These are phyloP conservation scores for Ormyrus rosae DNA, from an alignment of 2,888 invertebrate species.

Conservation along the genomic window DNA sequence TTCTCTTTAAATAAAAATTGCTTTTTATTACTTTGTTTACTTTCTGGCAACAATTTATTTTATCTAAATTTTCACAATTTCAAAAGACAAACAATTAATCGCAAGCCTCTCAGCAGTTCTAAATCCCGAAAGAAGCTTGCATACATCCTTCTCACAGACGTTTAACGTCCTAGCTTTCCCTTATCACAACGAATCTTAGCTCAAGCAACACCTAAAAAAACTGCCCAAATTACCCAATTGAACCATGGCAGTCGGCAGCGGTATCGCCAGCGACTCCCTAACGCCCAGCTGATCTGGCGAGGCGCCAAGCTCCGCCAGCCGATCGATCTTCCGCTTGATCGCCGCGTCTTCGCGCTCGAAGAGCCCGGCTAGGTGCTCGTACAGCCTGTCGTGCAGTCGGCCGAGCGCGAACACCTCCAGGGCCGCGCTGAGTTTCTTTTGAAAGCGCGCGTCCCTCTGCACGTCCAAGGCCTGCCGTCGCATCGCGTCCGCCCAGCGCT, in stretches of 20 bases:
- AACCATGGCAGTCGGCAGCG: constrained; percentile 76
- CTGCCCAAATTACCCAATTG: constrained; percentile 67
- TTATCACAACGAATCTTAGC: no score
- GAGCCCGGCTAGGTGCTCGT: constrained; percentile 67
- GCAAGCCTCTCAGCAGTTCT: no score
- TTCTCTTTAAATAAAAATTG: no score
- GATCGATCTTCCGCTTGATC: constrained; percentile 71
- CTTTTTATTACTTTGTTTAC: no score
- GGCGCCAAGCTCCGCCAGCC: constrained; percentile 69
- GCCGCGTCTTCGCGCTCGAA: constrained; percentile 68
- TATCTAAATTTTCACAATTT: no score
- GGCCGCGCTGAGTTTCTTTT: constrained; percentile 63
- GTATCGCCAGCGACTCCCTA: constrained; percentile 72
- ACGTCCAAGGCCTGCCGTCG: constrained; percentile 61
- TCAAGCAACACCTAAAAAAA: no score
- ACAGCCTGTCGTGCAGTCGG: constrained; percentile 70
- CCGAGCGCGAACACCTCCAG: constrained; percentile 68
- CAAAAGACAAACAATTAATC: no score
- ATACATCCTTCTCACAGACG: no score
- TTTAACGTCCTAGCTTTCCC: no score
- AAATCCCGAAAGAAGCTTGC: no score
- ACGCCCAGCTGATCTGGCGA: constrained; percentile 75
- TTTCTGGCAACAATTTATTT: no score
- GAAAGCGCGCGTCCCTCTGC: constrained; percentile 66
- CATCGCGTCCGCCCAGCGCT: constrained; percentile 65